Evolutionary conservation across 2,113 vertebrate genomes (phyloP).

Genomic region (Cebidichthys violaceus): DNA sequence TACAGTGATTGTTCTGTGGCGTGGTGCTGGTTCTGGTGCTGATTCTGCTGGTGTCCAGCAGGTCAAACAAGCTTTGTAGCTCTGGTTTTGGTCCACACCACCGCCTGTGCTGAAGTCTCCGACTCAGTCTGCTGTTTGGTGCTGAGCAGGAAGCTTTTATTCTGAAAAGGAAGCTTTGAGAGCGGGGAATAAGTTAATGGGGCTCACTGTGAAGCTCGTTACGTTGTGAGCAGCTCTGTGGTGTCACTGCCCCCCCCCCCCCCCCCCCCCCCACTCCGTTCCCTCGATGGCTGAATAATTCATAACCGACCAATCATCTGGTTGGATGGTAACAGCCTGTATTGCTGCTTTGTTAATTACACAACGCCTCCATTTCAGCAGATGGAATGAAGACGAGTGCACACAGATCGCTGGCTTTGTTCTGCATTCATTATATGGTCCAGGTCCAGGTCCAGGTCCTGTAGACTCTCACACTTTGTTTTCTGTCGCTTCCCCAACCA

Average conservation of each 20-base stretch:
- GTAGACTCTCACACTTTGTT: too few species aligned
- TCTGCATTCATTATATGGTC: slow-evolving; percentile 14
- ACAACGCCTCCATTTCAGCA: slow-evolving; percentile 15
- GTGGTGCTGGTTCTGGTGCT: too few species aligned
- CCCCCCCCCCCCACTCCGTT: neutral
- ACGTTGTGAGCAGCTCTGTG: too few species aligned
- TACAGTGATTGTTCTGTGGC: too few species aligned
- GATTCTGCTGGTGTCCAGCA: too few species aligned
- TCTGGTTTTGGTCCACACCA: neutral
- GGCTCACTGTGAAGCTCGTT: too few species aligned
- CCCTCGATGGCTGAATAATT: slow-evolving; percentile 54
- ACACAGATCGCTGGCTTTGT: slow-evolving; percentile 6
- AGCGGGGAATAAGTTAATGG: too few species aligned
- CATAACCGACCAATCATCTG: slow-evolving; percentile 57
- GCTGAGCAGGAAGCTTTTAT: neutral
- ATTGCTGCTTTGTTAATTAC: slow-evolving; percentile 42
- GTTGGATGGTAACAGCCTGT: slow-evolving; percentile 6
- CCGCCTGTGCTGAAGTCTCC: too few species aligned
- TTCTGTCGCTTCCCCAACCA: too few species aligned
- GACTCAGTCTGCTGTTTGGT: too few species aligned
- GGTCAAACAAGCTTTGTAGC: too few species aligned
- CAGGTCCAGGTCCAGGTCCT: neutral
- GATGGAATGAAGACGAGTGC: slow-evolving; percentile 11
- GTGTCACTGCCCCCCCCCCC: neutral
- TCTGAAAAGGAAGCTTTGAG: neutral